Evolutionary conservation across 2,113 vertebrate genomes (phyloP).

Genomic region (Pelecanoides urinatrix): DNA sequence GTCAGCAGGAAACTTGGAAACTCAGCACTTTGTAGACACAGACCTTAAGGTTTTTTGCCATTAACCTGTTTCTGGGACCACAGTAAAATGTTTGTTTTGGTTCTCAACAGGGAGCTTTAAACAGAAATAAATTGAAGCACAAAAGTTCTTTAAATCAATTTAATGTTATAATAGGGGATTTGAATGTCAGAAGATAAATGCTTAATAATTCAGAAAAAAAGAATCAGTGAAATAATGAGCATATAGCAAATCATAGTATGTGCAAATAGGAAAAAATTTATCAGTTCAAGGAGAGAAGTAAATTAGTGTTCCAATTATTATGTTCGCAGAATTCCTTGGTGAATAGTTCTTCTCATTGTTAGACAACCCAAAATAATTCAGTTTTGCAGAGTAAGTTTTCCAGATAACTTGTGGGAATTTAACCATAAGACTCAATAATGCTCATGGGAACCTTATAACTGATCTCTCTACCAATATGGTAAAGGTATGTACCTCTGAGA

Average conservation of each 20-base stretch:
- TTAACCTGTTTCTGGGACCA: neutral
- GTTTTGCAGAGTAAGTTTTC: conserved; percentile 1
- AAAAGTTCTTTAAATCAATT: conserved; percentile 11
- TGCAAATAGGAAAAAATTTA: conserved; percentile 48
- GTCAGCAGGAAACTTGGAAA: neutral
- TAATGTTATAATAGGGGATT: conserved; percentile 23
- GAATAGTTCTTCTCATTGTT: conserved; percentile 11
- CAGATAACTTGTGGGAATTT: neutral
- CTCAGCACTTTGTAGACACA: neutral
- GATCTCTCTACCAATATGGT: neutral
- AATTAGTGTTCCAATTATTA: conserved; percentile 52
- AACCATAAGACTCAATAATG: neutral
- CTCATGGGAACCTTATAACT: neutral
- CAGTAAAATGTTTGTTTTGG: neutral
- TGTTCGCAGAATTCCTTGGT: conserved; percentile 43
- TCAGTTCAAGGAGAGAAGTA: conserved; percentile 12
- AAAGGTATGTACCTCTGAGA: neutral
- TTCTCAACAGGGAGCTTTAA: conserved; percentile 10
- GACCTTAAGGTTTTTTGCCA: neutral
- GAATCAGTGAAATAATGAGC: neutral
- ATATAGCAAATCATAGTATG: neutral
- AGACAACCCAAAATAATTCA: conserved; percentile 34
- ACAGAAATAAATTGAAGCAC: neutral
- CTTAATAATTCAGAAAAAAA: conserved; percentile 41
- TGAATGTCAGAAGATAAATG: conserved; percentile 25